These are phyloP conservation scores for Orchestes rusci DNA, from an alignment of 2,888 invertebrate species.

Conservation along the genomic window DNA sequence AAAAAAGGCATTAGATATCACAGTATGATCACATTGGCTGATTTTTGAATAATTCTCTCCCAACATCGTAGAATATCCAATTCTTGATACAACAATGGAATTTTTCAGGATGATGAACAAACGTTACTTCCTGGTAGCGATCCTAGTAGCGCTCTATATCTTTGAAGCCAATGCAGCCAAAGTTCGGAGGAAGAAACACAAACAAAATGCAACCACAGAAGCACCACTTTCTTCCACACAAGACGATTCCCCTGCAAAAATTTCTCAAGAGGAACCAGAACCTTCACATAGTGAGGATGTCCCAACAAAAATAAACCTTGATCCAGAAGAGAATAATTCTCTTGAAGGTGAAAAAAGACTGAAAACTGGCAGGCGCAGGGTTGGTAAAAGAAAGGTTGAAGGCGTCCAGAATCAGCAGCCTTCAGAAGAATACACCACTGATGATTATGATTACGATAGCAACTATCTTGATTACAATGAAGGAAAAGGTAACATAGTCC, in stretches of 20 bases:
- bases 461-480: slow-evolving; percentile 28
- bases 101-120: slow-evolving; percentile 29
- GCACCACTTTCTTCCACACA: slow-evolving; percentile 1
- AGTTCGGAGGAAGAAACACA: slow-evolving; percentile 29
- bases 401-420: slow-evolving; percentile 37
- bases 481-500: slow-evolving; percentile 3
- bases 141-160: slow-evolving; percentile 30
- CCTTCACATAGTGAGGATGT: slow-evolving; percentile 1
- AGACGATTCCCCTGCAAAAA: not conserved
- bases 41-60: too few species aligned
- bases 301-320: slow-evolving; percentile 10
- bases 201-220: slow-evolving; percentile 9
- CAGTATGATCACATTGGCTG: too few species aligned
- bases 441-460: slow-evolving; percentile 38
- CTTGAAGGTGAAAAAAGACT: not conserved
- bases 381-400: slow-evolving; percentile 12
- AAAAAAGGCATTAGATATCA: too few species aligned
- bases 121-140: slow-evolving; percentile 23
- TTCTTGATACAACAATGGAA: too few species aligned
- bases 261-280: slow-evolving; percentile 1
- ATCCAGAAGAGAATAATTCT: not conserved
- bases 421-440: slow-evolving; percentile 34
- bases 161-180: slow-evolving; percentile 32
- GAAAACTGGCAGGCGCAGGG: slow-evolving; percentile 24
- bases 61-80: too few species aligned